phyloP scores from a whole-genome alignment of 2,888 invertebrate genomes.

The Sphaerophoria rueppellii region DNA sequence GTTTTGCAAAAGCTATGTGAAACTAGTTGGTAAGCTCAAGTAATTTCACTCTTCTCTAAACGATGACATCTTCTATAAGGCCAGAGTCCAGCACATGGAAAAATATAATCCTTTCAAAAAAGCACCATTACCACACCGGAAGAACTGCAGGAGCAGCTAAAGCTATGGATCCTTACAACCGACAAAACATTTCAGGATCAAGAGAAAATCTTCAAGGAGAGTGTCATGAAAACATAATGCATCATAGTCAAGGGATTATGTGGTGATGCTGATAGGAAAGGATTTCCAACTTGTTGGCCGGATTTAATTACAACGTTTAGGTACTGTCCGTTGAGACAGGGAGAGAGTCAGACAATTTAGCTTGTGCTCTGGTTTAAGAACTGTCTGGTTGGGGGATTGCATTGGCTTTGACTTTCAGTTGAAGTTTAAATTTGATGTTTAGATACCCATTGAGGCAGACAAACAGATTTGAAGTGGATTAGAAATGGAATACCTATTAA shows the following conservation, averaged over 20 bases:
- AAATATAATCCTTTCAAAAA: constrained; percentile 13
- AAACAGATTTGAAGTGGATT: constrained; percentile 27
- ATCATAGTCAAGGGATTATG: constrained; percentile 32
- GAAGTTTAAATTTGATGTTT: constrained; percentile 9
- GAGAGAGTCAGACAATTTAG: constrained; percentile 10
- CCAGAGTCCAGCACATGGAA: constrained; percentile 5
- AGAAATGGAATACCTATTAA: constrained; percentile 36
- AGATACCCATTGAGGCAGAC: not conserved
- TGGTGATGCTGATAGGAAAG: constrained; percentile 19
- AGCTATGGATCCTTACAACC: not conserved
- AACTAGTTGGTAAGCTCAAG: not conserved
- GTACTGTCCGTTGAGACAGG: not conserved
- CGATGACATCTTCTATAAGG: not conserved
- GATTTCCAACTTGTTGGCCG: constrained; percentile 30
- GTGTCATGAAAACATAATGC: constrained; percentile 36
- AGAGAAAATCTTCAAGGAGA: constrained; percentile 21
- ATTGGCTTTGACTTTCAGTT: not conserved
- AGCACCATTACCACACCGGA: not conserved
- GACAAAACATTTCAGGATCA: constrained; percentile 28
- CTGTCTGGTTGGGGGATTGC: not conserved
- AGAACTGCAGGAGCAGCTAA: not conserved
- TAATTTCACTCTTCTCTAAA: constrained; percentile 1
- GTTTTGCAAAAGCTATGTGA: constrained; percentile 20
- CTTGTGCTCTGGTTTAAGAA: constrained; percentile 9
- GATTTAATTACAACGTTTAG: constrained; percentile 29